These are phyloP conservation scores for Pocillopora damicornis DNA, from an alignment of 64 coral and sea anemone species.

Conservation along the genomic window DNA sequence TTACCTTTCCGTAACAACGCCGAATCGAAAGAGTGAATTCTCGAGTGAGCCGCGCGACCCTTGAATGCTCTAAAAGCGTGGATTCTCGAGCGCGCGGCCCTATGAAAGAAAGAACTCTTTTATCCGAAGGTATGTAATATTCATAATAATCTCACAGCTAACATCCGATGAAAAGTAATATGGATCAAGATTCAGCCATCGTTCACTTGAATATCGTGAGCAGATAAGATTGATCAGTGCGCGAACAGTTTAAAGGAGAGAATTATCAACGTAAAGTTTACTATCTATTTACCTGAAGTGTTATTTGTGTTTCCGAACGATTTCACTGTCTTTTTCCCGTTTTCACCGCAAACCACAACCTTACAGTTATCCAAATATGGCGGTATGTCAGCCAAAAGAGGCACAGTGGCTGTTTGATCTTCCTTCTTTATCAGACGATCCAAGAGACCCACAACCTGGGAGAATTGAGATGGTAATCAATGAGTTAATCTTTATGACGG, in stretches of 20 bases:
- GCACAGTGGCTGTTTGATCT: conserved; percentile 71
- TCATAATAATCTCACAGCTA: too few relatives aligned
- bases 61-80: too few relatives aligned
- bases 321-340: background rate
- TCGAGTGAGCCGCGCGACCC: too few relatives aligned
- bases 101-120: too few relatives aligned
- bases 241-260: too few relatives aligned
- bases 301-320: conserved; percentile 6
- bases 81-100: too few relatives aligned
- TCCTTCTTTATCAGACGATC: conserved; percentile 78
- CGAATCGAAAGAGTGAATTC: background rate
- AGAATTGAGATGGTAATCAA: background rate
- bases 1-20: too few relatives aligned
- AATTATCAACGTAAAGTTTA: background rate
- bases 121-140: too few relatives aligned
- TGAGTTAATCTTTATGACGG: background rate
- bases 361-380: conserved; percentile 47
- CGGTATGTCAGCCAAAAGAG: conserved; percentile 65
- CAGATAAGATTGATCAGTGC: background rate
- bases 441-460: conserved; percentile 66
- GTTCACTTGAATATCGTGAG: too few relatives aligned
- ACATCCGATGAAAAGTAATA: too few relatives aligned
- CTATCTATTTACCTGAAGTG: background rate
- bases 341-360: conserved; percentile 29
- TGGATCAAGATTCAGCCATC: too few relatives aligned